Evolutionary conservation across 2,113 vertebrate genomes (phyloP), one percentile per base, ranked within the genome.

Genomic region (Taurulus bubalis): DNA sequence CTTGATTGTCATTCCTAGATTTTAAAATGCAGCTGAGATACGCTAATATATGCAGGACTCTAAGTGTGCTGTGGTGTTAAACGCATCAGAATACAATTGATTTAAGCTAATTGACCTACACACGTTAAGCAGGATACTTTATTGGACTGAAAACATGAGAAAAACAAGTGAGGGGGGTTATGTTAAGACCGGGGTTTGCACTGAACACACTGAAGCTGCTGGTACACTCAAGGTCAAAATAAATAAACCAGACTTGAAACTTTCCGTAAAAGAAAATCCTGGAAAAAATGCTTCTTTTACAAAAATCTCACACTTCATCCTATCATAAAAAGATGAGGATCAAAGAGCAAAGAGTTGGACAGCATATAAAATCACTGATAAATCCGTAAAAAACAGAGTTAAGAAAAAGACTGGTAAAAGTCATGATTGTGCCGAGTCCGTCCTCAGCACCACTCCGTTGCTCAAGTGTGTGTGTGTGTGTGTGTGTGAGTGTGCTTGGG

Each of bases 1-100:
- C 62, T 22, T 89, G 93, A 93, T 93, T 94, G 93, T 93, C 93
- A 82, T 76, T 86, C 72, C 62, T 67, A 87, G 60, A 83, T 81
- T 87, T 85, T 75, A 70, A 69, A 28, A 64, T 62, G 71, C 40
- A 87, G 63, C 71, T 55, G 51, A 85, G 40, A 76, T 71, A 55
- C 5, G 47, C 64, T 59, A 40, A 42, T 75, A 58, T 55, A 77
- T 34, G 20, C 11, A 22, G 51, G 40, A 64, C 32, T 75, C 60
- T 70, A 55, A 45, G 63, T 76, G 69, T 7, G 34, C n/a, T 58
- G 16, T 82, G 47, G 45, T 30, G 22, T 49, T 59, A 34, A 55
- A 62, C 28, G 12, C n/a, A 58, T 80, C 60, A 72, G 32, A 72
- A 42, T 24, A 38, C 60, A 77, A 60, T 45, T 63, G 28, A 69